These are phyloP conservation scores for Hippopotamus amphibius DNA, from an alignment of 2,113 vertebrate genomes.

Conservation along the genomic window DNA sequence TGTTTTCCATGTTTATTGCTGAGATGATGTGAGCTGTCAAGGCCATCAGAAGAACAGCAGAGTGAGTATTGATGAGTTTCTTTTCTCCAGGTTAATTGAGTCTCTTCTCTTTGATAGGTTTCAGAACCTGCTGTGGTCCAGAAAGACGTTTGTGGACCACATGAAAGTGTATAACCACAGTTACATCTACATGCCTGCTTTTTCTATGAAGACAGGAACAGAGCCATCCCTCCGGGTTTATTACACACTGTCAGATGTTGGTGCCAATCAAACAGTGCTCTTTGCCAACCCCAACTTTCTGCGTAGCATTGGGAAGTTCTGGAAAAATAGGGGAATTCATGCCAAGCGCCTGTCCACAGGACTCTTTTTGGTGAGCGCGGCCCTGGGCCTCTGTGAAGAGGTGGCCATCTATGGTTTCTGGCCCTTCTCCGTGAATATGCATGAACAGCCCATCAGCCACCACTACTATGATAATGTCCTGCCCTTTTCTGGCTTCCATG, in stretches of 20 bases:
- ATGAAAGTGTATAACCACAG: slow-evolving; percentile 95
- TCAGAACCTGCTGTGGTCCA: slow-evolving; percentile 97
- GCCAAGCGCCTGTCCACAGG: slow-evolving; percentile 96
- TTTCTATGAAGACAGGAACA: slow-evolving; percentile 95
- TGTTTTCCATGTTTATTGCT: not conserved
- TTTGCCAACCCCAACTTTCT: slow-evolving; percentile 98
- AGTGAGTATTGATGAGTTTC: not conserved
- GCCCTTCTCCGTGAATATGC: slow-evolving; percentile 94
- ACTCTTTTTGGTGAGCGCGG: slow-evolving; percentile 95
- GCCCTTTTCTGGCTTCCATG: slow-evolving; percentile 94
- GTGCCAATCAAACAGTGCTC: slow-evolving; percentile 94
- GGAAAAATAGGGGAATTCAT: slow-evolving; percentile 94
- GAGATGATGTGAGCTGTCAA: not conserved
- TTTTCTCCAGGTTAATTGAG: slow-evolving; percentile 35
- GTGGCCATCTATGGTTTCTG: slow-evolving; percentile 97
- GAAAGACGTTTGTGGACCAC: slow-evolving; percentile 94
- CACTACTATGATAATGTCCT: slow-evolving; percentile 98
- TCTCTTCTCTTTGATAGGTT: slow-evolving; percentile 88
- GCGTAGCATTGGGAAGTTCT: slow-evolving; percentile 93
- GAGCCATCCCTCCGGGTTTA: slow-evolving; percentile 94
- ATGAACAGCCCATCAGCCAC: slow-evolving; percentile 92
- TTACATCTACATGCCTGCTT: slow-evolving; percentile 98
- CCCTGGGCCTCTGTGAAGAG: slow-evolving; percentile 95
- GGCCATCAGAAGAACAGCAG: not conserved
- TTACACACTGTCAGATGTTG: slow-evolving; percentile 92